Evolutionary conservation across 2,113 vertebrate genomes (phyloP).

Genomic region (Malurus elegans): DNA sequence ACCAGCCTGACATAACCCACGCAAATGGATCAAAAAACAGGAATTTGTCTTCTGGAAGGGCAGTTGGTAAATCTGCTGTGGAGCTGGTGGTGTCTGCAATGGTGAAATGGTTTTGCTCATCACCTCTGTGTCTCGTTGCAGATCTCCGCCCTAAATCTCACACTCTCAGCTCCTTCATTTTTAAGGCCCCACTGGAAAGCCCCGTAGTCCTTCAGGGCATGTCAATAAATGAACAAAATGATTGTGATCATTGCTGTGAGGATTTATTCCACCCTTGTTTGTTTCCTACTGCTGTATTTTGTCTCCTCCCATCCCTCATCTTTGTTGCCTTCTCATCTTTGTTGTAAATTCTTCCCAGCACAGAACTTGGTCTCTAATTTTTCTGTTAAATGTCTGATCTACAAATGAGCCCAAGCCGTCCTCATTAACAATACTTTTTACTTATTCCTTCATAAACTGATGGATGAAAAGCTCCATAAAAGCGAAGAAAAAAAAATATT

Average conservation of each 20-base stretch:
- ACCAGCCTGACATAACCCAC: neutral
- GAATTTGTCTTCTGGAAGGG: neutral
- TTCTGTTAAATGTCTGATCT: slow-evolving; percentile 37
- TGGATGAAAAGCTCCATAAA: slow-evolving; percentile 41
- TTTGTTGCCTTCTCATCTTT: neutral
- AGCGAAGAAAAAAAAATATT: neutral
- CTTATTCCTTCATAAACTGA: slow-evolving; percentile 53
- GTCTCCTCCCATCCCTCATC: slow-evolving; percentile 32
- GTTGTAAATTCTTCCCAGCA: slow-evolving; percentile 17
- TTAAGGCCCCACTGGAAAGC: neutral
- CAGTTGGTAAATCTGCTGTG: neutral
- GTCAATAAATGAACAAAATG: neutral
- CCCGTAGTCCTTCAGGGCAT: neutral
- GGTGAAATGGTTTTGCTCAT: neutral
- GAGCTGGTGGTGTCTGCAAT: neutral
- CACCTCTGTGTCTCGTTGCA: neutral
- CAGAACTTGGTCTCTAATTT: slow-evolving; percentile 27
- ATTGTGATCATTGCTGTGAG: neutral
- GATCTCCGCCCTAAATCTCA: neutral
- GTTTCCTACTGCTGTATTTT: neutral
- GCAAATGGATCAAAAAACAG: neutral
- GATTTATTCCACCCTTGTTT: neutral
- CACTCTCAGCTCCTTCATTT: neutral
- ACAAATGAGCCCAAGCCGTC: slow-evolving; percentile 34
- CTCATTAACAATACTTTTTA: slow-evolving; percentile 38